Evolutionary conservation across 2,113 vertebrate species (phyloP).

Genomic region (Melanocharis versteri): DNA sequence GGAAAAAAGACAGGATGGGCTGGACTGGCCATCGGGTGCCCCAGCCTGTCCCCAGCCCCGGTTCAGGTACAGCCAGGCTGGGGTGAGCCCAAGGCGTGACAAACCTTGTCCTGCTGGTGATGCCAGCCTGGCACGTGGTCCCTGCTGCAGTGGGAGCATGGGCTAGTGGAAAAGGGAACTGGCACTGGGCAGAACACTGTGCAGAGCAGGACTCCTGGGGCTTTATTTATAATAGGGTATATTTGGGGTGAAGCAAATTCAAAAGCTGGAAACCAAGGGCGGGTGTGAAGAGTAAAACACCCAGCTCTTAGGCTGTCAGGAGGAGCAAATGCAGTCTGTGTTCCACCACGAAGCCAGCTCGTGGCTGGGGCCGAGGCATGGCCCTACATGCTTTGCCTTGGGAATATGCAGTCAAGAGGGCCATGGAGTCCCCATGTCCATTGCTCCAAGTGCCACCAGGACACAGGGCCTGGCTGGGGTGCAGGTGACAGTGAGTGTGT

Average conservation of each 20-base stretch:
- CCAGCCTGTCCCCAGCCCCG: background rate
- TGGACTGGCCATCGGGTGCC: accelerated
- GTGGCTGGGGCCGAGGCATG: accelerated
- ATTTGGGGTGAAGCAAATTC: background rate
- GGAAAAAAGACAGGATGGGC: constrained; percentile 38
- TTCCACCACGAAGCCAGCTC: background rate
- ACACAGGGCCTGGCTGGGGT: too few relatives aligned
- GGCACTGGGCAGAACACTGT: background rate
- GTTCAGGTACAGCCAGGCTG: background rate
- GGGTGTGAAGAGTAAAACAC: background rate
- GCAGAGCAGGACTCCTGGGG: background rate
- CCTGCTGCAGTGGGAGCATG: accelerated
- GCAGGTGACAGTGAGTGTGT: background rate
- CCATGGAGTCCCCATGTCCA: accelerated
- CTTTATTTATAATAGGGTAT: background rate
- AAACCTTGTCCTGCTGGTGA: background rate
- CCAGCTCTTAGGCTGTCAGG: background rate
- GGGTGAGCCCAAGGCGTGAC: accelerated
- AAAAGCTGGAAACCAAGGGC: background rate
- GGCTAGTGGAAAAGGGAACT: background rate
- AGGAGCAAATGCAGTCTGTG: accelerated
- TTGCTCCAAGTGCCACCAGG: background rate
- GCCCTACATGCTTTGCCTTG: accelerated
- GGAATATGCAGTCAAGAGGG: accelerated
- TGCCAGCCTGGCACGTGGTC: background rate